phyloP scores from a whole-genome alignment of 2,797 vertebrate genomes.

The Gorsachius magnificus region DNA sequence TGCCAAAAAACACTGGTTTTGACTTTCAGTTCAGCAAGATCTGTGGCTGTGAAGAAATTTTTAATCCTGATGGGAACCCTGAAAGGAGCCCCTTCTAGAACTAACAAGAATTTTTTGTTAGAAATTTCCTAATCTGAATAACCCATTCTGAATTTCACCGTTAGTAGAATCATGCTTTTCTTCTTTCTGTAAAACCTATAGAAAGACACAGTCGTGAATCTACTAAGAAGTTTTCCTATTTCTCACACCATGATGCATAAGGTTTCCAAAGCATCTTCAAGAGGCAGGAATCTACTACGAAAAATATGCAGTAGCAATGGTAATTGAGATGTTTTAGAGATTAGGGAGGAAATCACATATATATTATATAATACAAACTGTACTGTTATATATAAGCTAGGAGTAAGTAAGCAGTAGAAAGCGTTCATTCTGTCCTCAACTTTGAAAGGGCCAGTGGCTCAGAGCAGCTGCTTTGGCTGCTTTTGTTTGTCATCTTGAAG shows the following conservation, averaged over 20 bases:
- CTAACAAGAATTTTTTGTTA: not conserved
- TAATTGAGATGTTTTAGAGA: not conserved
- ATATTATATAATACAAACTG: not conserved
- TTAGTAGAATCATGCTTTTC: not conserved
- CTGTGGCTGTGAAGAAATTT: not conserved
- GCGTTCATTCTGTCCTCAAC: not conserved
- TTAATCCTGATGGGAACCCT: not conserved
- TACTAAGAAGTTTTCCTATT: not conserved
- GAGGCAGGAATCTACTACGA: not conserved
- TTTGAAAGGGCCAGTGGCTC: not conserved
- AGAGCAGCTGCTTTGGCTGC: slow-evolving; percentile 2
- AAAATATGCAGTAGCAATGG: not conserved
- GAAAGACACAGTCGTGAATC: not conserved
- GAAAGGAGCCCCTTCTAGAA: not conserved
- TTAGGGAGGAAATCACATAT: not conserved
- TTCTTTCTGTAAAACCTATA: not conserved
- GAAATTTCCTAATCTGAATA: not conserved
- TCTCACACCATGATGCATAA: not conserved
- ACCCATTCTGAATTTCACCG: not conserved
- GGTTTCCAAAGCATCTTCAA: not conserved
- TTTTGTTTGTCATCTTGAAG: slow-evolving; percentile 6
- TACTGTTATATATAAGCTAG: not conserved
- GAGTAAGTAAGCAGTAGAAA: not conserved
- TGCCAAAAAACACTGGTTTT: not conserved
- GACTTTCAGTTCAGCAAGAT: not conserved